Conservation (phyloP, 2,888 invertebrate species). For the Hydropsyche betteni region DNA sequence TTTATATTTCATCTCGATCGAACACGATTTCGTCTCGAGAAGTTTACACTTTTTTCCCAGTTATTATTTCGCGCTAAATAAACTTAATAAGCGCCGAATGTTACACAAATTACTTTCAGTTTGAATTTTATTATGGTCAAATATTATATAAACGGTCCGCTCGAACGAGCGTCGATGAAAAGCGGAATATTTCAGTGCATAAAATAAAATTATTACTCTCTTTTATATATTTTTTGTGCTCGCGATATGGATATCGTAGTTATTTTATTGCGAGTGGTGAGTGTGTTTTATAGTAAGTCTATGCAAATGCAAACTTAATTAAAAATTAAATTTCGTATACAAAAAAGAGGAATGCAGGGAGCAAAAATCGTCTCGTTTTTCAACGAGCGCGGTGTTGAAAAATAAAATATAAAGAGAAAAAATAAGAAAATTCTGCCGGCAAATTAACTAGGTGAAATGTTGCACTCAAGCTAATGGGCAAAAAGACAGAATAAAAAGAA, state of each 20-base stretch:
- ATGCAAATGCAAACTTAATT: conserved; percentile 18
- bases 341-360: not conserved
- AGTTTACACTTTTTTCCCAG: not conserved
- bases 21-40: conserved; percentile 4
- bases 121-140: no score
- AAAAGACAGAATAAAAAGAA: not conserved
- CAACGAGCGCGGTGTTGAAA: not conserved
- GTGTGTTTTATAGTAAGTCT: conserved; percentile 1
- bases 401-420: conserved; percentile 12
- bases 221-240: no score
- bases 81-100: not conserved
- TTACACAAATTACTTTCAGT: no score
- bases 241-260: no score
- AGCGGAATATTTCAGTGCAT: no score
- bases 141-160: no score
- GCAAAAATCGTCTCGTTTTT: not conserved
- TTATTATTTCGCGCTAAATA: conserved; percentile 14
- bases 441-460: conserved; percentile 27
- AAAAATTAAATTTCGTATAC: not conserved
- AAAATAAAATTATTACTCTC: no score
- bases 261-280: not conserved
- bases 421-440: conserved; percentile 5
- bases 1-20: conserved; percentile 18
- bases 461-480: conserved; percentile 17
- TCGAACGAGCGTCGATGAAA: no score